These are phyloP conservation scores for Furnarius figulus DNA, from an alignment of 2,113 vertebrate species.

Conservation along the genomic window DNA sequence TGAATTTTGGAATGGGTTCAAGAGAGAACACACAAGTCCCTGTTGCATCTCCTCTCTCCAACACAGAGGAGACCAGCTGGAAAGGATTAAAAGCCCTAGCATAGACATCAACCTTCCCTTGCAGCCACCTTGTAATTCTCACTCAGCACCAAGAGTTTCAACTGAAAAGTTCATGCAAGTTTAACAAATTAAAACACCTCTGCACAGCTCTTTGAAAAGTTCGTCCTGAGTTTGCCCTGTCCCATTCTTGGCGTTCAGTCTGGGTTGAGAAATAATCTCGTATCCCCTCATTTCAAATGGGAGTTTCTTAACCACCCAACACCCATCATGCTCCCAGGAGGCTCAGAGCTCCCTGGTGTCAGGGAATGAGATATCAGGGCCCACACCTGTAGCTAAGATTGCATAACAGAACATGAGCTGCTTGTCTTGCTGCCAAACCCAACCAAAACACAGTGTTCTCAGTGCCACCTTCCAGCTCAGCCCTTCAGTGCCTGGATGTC, in stretches of 20 bases:
- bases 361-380: not conserved
- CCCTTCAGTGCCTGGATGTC: not conserved
- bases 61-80: not conserved
- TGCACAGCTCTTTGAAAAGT: not conserved
- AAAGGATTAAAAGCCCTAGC: not conserved
- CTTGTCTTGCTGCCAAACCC: not conserved
- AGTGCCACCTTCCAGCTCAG: not conserved
- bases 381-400: not conserved
- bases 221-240: not conserved
- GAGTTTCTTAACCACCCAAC: not conserved
- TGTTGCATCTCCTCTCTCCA: not conserved
- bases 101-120: not conserved
- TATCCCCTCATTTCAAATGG: not conserved
- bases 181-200: not conserved
- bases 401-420: not conserved
- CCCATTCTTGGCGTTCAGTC: not conserved
- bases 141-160: not conserved
- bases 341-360: not conserved
- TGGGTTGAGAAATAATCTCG: not conserved
- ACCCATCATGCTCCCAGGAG: not conserved
- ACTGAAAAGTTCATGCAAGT: not conserved
- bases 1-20: not conserved
- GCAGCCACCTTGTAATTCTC: not conserved
- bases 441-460: not conserved
- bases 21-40: not conserved